These are phyloP conservation scores for Acrobeloides nanus DNA, from an alignment of 2,888 invertebrate genomes.

Conservation along the genomic window DNA sequence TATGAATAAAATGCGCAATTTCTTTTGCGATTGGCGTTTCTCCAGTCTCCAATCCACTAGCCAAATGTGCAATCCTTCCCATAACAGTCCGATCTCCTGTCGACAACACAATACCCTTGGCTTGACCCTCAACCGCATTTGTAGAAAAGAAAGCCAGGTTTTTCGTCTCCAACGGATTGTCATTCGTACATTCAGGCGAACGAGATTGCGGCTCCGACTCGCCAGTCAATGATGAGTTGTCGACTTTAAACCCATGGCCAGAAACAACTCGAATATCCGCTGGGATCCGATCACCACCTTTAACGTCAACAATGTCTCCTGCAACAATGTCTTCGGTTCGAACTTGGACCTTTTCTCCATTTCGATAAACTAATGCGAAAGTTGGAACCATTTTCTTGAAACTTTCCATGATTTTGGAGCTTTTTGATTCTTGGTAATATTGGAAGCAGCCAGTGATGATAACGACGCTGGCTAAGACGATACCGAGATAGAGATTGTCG, in stretches of 20 bases:
- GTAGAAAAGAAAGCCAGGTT: conserved; percentile 61
- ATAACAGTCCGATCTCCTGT: conserved; percentile 65
- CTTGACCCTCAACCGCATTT: conserved; percentile 61
- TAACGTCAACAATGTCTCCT: conserved; percentile 95
- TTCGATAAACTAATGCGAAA: conserved; percentile 73
- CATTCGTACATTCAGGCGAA: conserved; percentile 57
- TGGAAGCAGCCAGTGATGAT: conserved; percentile 68
- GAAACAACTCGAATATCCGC: conserved; percentile 93
- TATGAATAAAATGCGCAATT: conserved; percentile 71
- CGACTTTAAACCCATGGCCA: conserved; percentile 82
- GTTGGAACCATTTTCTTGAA: conserved; percentile 68
- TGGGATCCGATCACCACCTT: conserved; percentile 96
- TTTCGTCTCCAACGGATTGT: conserved; percentile 59
- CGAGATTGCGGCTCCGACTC: conserved; percentile 60
- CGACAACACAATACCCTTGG: conserved; percentile 64
- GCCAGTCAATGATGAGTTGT: conserved; percentile 60
- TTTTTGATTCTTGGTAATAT: conserved; percentile 69
- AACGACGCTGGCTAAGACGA: conserved; percentile 65
- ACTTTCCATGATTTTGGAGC: conserved; percentile 73
- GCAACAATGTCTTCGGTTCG: conserved; percentile 73
- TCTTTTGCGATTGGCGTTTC: conserved; percentile 98
- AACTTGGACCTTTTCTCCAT: conserved; percentile 58
- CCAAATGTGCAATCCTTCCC: conserved; percentile 68
- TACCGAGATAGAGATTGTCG: conserved; percentile 62
- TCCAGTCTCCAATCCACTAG: conserved; percentile 79